Conservation (phyloP, 2,888 invertebrate genomes). For the Chrysopilus asiliformis region DNA sequence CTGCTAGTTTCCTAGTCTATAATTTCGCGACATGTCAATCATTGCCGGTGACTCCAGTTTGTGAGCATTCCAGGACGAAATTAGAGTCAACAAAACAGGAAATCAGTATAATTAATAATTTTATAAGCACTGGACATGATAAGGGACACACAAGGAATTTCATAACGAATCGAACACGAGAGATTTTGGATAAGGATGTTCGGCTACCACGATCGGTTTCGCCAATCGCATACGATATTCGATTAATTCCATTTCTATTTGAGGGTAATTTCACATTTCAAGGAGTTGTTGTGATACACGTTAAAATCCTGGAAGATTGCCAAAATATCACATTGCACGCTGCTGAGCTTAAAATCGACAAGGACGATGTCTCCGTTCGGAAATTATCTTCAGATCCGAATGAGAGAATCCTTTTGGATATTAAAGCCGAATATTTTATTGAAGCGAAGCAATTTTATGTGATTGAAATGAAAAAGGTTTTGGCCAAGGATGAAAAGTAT, state of each 20-base stretch:
- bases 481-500: constrained; percentile 49
- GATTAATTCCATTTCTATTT: constrained; percentile 56
- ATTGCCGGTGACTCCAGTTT: constrained; percentile 17
- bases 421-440: constrained; percentile 41
- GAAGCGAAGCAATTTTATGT: constrained; percentile 55
- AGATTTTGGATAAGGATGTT: constrained; percentile 40
- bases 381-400: constrained; percentile 14
- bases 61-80: no score
- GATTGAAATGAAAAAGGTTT: constrained; percentile 43
- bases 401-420: constrained; percentile 21
- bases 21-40: constrained; percentile 56
- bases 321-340: constrained; percentile 62
- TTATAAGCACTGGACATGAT: constrained; percentile 5
- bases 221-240: constrained; percentile 56
- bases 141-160: not conserved
- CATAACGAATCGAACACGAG: constrained; percentile 4
- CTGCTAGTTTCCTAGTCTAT: constrained; percentile 62
- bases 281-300: constrained; percentile 50
- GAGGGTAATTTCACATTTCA: constrained; percentile 68
- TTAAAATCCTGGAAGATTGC: constrained; percentile 45
- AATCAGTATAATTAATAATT: constrained; percentile 12
- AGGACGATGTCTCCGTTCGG: constrained; percentile 40
- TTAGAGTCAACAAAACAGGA: constrained; percentile 10
- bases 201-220: constrained; percentile 53
- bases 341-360: constrained; percentile 51